Percentiles rank a stretch among this genome's conserved stretches.
phyloP scores from a whole-genome alignment of 2,888 invertebrate species.

The Incurvaria masculella region DNA sequence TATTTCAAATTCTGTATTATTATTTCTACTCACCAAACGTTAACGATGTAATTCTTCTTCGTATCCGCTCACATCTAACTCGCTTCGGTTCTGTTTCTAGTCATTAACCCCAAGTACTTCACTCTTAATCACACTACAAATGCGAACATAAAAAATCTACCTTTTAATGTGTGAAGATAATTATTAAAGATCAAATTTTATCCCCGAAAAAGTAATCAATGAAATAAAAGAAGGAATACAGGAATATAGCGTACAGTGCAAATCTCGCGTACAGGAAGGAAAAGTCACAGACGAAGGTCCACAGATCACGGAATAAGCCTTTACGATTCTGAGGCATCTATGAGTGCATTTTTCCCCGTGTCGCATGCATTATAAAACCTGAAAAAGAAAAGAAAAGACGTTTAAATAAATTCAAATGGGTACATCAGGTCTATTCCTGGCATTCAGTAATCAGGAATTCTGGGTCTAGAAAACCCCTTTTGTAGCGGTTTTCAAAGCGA shows the following conservation, averaged over 20 bases:
- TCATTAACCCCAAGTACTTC: too few relatives aligned
- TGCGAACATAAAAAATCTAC: too few relatives aligned
- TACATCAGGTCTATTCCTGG: too few relatives aligned
- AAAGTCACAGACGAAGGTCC: constrained; percentile 34
- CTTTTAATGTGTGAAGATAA: too few relatives aligned
- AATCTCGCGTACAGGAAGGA: constrained; percentile 40
- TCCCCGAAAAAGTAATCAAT: constrained; percentile 43
- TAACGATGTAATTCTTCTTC: too few relatives aligned
- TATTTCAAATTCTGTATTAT: too few relatives aligned
- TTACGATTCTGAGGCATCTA: constrained; percentile 10
- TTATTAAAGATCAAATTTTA: constrained; percentile 16
- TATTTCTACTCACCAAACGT: too few relatives aligned
- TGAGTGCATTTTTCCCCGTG: background rate
- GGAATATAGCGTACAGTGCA: constrained; percentile 35
- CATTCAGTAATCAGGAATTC: too few relatives aligned
- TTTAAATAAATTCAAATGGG: background rate
- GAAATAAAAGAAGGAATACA: constrained; percentile 40
- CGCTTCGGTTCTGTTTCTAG: background rate
- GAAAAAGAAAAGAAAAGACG: background rate
- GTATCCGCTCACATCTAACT: too few relatives aligned
- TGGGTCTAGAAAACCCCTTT: too few relatives aligned
- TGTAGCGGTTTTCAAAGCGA: too few relatives aligned
- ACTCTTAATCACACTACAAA: too few relatives aligned
- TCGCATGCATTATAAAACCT: background rate
- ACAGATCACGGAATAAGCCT: constrained; percentile 24